These are phyloP conservation scores for Plodia interpunctella DNA, from an alignment of 1,140 invertebrate genomes.

Conservation along the genomic window DNA sequence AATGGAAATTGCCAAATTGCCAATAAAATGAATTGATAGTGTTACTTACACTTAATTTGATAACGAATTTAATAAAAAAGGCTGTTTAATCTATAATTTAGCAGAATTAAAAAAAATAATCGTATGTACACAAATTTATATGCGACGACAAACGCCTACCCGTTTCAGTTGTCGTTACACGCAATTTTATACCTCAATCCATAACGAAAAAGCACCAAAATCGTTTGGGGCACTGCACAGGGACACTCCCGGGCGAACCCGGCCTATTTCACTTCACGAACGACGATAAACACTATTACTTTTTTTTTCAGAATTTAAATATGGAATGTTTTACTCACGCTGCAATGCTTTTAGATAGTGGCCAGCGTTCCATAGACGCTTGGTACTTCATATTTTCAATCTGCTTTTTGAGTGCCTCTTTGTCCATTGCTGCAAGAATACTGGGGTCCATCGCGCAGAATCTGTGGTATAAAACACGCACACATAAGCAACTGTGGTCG, in stretches of 20 bases:
- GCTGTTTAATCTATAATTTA: neutral
- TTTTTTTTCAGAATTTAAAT: slow-evolving; percentile 39
- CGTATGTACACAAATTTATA: neutral
- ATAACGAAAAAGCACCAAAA: slow-evolving; percentile 44
- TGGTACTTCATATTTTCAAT: slow-evolving; percentile 98
- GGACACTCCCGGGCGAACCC: slow-evolving; percentile 52
- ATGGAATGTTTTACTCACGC: slow-evolving; percentile 86
- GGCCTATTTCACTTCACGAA: slow-evolving; percentile 52
- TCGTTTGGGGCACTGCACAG: slow-evolving; percentile 37
- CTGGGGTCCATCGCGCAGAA: slow-evolving; percentile 89
- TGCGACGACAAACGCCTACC: slow-evolving; percentile 16
- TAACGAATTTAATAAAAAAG: neutral
- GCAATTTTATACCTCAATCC: slow-evolving; percentile 45
- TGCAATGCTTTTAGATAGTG: slow-evolving; percentile 93
- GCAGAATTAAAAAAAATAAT: neutral
- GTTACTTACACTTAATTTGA: neutral
- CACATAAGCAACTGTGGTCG: slow-evolving; percentile 49
- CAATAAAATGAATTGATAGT: neutral
- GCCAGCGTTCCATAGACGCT: slow-evolving; percentile 96
- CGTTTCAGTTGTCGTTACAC: slow-evolving; percentile 27
- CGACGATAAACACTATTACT: slow-evolving; percentile 46
- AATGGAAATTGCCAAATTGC: slow-evolving; percentile 6
- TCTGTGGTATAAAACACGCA: slow-evolving; percentile 72
- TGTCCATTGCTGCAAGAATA: slow-evolving; percentile 95
- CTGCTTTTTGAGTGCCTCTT: slow-evolving; percentile 97